Evolutionary conservation across 2,797 vertebrate genomes (phyloP), one percentile per base, ranked within the genome.

Genomic region (Periophthalmus magnuspinnatus): DNA sequence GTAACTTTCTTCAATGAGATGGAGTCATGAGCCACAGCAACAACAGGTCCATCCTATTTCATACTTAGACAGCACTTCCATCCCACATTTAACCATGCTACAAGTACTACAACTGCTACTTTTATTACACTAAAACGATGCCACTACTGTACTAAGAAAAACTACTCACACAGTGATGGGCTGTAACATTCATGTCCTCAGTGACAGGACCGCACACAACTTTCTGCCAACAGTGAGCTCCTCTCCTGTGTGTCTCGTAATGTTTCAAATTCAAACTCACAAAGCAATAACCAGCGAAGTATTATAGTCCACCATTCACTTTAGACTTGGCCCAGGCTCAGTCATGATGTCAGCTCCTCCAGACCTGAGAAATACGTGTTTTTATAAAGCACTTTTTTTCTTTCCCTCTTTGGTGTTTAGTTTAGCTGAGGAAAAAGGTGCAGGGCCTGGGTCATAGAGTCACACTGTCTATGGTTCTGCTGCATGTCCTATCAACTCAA

Each of bases 361-460:
- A 86, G 85, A 90, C 89, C 86, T 93, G 91, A 93, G 92, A 93
- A 93, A 91, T 83, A 63, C 48, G 70, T 81, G 87, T 87, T 87
- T 88, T 47, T 63, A 32, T 84, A 84, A 82, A 86, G 70, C 77
- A 77, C 69, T 22, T 5, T 24, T 63, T 78, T 60, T 55, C 33
- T 17, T 19, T 16, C 32, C 33, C 9, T 57, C 67, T 57, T 14
- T 38, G 57, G 70, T 88, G 85, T 90, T 91, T 89, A 83, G 82
- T 79, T 90, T 83, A 85, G 84, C 68, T 62, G 55, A 67, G 38
- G 76, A 83, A 75, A 82, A 59, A 59, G 81, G 83, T 79, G 81
- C 81, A 82, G 61, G 84, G 75, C 72, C 32, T 45, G 52, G 54
- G 33, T 81, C 76, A n/a, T 72, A 57, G 69, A 80, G 79, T 79